A percentile compares a stretch with the other conserved stretches of the same genome.
Evolutionary conservation across 2,113 vertebrate genomes (phyloP).

Genomic region (Pagrus major): DNA sequence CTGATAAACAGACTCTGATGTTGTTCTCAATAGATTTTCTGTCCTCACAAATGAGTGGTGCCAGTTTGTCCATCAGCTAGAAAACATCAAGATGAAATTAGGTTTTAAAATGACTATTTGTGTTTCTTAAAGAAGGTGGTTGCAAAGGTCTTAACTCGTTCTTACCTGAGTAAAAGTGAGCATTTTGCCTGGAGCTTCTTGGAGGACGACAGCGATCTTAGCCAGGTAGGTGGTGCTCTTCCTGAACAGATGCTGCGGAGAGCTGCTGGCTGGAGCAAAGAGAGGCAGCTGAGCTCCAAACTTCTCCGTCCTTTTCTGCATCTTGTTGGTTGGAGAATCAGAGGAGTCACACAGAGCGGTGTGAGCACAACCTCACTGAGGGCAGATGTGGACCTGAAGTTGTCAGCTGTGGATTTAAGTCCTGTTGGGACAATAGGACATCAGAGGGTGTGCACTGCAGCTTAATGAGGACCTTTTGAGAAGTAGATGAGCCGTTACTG

Average conservation of each 20-base stretch:
- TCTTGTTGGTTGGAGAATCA: constrained; percentile 22
- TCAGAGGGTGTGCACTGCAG: constrained; percentile 30
- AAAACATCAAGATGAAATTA: constrained; percentile 11
- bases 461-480: constrained; percentile 44
- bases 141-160: background rate
- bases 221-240: constrained; percentile 86
- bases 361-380: background rate
- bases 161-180: constrained; percentile 60
- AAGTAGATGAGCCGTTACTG: constrained; percentile 8
- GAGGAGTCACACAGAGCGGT: background rate
- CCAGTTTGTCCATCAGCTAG: constrained; percentile 76
- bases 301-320: constrained; percentile 23
- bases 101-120: background rate
- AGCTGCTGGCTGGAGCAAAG: background rate
- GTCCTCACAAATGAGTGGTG: constrained; percentile 55
- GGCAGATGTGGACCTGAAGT: background rate
- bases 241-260: constrained; percentile 67
- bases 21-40: constrained; percentile 69
- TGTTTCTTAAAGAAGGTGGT: background rate
- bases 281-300: background rate
- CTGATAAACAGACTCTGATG: constrained; percentile 79
- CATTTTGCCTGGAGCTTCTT: constrained; percentile 82
- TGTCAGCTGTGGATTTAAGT: constrained; percentile 40
- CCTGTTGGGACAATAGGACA: constrained; percentile 27
- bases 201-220: constrained; percentile 86